These are phyloP conservation scores for Micrasema longulum DNA, from an alignment of 1,140 invertebrate species.

Conservation along the genomic window DNA sequence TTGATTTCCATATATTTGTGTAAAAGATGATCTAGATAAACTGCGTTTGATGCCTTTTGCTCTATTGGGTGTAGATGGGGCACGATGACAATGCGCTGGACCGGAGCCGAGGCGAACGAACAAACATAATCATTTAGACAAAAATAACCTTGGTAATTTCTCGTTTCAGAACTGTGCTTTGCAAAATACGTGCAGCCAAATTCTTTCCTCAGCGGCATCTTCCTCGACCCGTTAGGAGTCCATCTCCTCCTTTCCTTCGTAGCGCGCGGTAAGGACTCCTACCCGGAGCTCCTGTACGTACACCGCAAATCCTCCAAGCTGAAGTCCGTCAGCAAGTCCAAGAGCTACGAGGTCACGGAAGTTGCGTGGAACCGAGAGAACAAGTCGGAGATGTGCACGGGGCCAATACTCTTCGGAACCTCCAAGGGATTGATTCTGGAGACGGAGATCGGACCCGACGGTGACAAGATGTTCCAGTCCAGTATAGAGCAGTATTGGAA, in stretches of 20 bases:
- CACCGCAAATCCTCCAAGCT: slow-evolving; percentile 69
- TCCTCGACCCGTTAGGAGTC: slow-evolving; percentile 87
- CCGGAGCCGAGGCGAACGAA: neutral
- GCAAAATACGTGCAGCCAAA: slow-evolving; percentile 71
- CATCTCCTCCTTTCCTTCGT: slow-evolving; percentile 85
- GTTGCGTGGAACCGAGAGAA: slow-evolving; percentile 90
- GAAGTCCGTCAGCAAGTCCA: slow-evolving; percentile 70
- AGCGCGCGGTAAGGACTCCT: slow-evolving; percentile 73
- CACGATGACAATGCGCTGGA: too few relatives aligned
- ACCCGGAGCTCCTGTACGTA: slow-evolving; percentile 84
- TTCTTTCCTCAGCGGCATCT: slow-evolving; percentile 79
- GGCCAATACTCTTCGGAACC: slow-evolving; percentile 89
- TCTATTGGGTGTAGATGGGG: too few relatives aligned
- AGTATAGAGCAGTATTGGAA: slow-evolving; percentile 87
- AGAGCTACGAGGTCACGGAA: slow-evolving; percentile 88
- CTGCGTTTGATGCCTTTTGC: too few relatives aligned
- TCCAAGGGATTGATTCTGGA: slow-evolving; percentile 93
- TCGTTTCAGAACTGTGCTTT: slow-evolving; percentile 70
- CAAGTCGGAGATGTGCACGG: slow-evolving; percentile 76
- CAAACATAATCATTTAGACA: neutral
- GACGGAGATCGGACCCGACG: slow-evolving; percentile 84
- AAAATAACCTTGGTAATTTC: too few relatives aligned
- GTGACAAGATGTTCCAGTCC: slow-evolving; percentile 83
- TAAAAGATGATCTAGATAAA: too few relatives aligned
- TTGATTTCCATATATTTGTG: too few relatives aligned